Conservation (phyloP, 2,888 invertebrate species). For the Hyppa rectilinea region DNA sequence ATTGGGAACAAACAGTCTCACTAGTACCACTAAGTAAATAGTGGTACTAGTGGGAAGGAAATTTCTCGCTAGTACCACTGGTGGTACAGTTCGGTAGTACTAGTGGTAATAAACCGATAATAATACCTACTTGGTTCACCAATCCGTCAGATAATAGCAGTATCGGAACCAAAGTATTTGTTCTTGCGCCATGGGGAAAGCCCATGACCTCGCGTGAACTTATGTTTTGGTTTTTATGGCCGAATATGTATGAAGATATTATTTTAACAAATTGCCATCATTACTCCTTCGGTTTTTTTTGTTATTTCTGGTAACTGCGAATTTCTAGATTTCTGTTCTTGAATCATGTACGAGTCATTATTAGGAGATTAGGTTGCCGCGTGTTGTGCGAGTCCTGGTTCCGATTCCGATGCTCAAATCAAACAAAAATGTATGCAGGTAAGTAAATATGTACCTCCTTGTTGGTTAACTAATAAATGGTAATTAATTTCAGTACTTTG, state of each 20-base stretch:
- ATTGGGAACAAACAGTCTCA: too few relatives aligned
- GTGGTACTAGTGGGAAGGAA: too few relatives aligned
- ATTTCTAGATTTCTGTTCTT: slow-evolving; percentile 13
- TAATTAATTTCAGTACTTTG: neutral
- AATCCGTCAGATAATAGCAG: slow-evolving; percentile 23
- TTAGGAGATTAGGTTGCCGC: neutral
- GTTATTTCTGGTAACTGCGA: neutral
- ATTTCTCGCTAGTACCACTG: too few relatives aligned
- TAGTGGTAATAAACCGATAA: slow-evolving; percentile 15
- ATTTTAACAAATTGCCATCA: slow-evolving; percentile 53
- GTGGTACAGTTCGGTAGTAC: too few relatives aligned
- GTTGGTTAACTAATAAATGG: neutral
- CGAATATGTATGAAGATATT: slow-evolving; percentile 48
- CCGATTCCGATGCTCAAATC: neutral
- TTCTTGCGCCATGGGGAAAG: slow-evolving; percentile 45
- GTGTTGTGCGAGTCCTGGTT: neutral
- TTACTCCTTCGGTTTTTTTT: slow-evolving; percentile 23
- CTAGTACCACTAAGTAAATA: too few relatives aligned
- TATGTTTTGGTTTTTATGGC: slow-evolving; percentile 47
- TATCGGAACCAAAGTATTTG: slow-evolving; percentile 37
- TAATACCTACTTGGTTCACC: slow-evolving; percentile 1
- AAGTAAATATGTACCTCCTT: neutral
- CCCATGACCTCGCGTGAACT: slow-evolving; percentile 54
- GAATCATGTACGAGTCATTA: slow-evolving; percentile 5
- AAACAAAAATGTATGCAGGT: neutral